phyloP scores from a whole-genome alignment of 2,888 invertebrate species.

The Steinernema scapterisci region DNA sequence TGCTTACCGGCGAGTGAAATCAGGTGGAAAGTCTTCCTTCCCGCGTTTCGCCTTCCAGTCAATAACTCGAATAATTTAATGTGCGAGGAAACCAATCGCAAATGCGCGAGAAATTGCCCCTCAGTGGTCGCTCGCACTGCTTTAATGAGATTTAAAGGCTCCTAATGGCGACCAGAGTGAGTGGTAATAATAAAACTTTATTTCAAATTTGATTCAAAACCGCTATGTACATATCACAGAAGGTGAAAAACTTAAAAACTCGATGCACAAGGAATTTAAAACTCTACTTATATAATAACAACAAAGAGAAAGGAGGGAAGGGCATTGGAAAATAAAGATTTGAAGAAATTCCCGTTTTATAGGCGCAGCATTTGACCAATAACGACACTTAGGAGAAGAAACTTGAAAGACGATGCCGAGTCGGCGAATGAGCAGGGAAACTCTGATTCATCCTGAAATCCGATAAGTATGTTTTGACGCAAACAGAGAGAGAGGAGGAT shows the following conservation, averaged over 20 bases:
- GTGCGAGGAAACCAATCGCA: conserved; percentile 9
- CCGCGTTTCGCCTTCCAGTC: not conserved
- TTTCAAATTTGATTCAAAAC: conserved; percentile 1
- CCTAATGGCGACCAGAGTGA: conserved; percentile 18
- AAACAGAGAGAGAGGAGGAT: not conserved
- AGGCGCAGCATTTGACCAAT: conserved; percentile 9
- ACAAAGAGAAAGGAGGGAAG: not conserved
- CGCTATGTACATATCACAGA: conserved; percentile 29
- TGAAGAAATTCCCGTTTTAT: conserved; percentile 21
- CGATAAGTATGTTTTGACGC: conserved; percentile 28
- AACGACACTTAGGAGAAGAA: conserved; percentile 16
- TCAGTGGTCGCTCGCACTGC: conserved; percentile 8
- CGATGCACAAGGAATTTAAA: not conserved
- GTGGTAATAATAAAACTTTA: conserved; percentile 23
- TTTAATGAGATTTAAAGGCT: conserved; percentile 24
- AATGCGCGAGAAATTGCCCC: conserved; percentile 24
- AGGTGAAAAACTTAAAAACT: not conserved
- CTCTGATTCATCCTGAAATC: conserved; percentile 39
- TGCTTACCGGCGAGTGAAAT: conserved; percentile 25
- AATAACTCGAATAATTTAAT: conserved; percentile 20
- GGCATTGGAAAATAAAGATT: not conserved
- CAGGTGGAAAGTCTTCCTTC: conserved; percentile 26
- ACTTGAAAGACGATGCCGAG: conserved; percentile 11
- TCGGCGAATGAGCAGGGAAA: conserved; percentile 35
- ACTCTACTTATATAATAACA: not conserved